These are phyloP conservation scores for Bombus polaris DNA, from an alignment of 1,140 invertebrate species.

Conservation along the genomic window DNA sequence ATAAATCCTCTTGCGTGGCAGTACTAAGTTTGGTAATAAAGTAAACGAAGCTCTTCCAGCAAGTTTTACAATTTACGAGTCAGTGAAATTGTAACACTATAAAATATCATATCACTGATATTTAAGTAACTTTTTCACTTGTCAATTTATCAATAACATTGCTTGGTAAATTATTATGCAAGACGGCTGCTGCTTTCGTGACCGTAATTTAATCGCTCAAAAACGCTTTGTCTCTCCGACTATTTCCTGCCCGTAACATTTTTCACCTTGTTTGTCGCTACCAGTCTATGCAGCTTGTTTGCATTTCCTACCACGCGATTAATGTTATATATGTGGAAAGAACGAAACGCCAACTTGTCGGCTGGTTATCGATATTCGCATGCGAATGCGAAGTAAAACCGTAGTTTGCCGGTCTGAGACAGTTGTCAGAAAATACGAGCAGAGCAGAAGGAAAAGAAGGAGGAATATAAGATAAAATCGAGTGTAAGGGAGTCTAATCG, in stretches of 20 bases:
- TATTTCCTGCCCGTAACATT: neutral
- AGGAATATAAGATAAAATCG: slow-evolving; percentile 24
- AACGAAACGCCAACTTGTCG: neutral
- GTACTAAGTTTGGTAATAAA: no score
- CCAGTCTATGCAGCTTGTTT: no score
- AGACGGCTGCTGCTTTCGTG: neutral
- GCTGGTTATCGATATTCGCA: slow-evolving; percentile 35
- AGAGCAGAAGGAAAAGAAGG: slow-evolving; percentile 15
- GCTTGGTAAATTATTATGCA: no score
- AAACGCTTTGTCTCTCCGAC: neutral
- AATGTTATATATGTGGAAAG: neutral
- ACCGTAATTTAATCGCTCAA: neutral
- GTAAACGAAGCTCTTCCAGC: neutral
- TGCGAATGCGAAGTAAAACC: slow-evolving; percentile 40
- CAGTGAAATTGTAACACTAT: no score
- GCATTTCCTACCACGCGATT: neutral
- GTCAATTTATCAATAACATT: no score
- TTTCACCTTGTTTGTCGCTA: neutral
- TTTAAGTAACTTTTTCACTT: no score
- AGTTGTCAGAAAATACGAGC: neutral
- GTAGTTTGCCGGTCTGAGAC: neutral
- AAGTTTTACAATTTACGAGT: no score
- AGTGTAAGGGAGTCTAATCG: slow-evolving; percentile 43
- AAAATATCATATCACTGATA: no score
- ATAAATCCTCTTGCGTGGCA: neutral